Base-by-base conservation (phyloP, 2,113 vertebrate genomes). In the Pomatorhinus ruficollis region DNA sequence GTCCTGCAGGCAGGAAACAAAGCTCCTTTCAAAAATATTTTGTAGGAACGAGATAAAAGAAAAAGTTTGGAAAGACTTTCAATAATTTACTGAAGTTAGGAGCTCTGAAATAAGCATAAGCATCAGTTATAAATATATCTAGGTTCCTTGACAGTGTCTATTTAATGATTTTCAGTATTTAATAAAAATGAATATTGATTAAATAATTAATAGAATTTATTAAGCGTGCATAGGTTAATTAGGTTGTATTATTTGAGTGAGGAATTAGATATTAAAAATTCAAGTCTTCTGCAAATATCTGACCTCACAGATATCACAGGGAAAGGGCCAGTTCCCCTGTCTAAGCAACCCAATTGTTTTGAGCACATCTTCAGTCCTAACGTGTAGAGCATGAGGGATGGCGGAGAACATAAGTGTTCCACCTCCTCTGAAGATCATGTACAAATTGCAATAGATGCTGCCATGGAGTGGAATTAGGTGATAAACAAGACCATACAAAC, bases 231-330 rank as follows among this genome's bases (percentile, higher is more conserved):
- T 11, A 49, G 35, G 59, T 61, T 94, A 94, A 97, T 96, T 95
- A 80, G 37, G 69, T 94, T 96, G 80, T 68, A 88, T 95, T 95
- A 96, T 94, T 95, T 96, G 60, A 93, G 70, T 72, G 79, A 90
- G 42, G 87, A 90, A 75, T 69, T 93, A 59, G 65, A 79, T 90
- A 83, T 94, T 96, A 91, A 96, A 93, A 96, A 90, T 84, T 88
- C 44, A 86, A 75, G 23, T 71, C 50, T 86, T 77, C 30, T 93
- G 27, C 22, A 25, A 56, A 44, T 47, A 66, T 23, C 68, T 86
- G 52, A 19, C 14, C 20, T 79, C 9, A 15, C 9, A 49, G n/a
- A 79, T 35, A n/a, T 40, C 28, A 25, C 8, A 61, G 27, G 12
- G 12, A 90, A 90, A 56, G 6, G 72, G 17, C 4, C 71, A 76